phyloP scores from a whole-genome alignment of 2,888 invertebrate genomes.

The Rhyacophila evoluta region DNA sequence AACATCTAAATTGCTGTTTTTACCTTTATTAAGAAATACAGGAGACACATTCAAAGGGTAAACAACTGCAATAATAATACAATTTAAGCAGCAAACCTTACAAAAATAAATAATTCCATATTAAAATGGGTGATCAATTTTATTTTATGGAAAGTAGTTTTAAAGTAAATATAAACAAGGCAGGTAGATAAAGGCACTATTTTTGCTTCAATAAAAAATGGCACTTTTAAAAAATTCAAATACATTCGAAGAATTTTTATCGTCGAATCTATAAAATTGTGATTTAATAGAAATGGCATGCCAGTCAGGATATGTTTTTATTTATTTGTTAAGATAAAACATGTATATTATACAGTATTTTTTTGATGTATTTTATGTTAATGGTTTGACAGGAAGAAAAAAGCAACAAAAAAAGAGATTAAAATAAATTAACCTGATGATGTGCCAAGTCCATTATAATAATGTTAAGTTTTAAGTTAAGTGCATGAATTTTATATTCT shows the following conservation, averaged over 20 bases:
- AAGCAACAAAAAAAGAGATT: background rate
- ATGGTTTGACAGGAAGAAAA: too few species aligned
- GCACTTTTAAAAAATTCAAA: background rate
- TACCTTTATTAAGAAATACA: too few species aligned
- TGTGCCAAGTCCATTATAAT: background rate
- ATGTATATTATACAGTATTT: too few species aligned
- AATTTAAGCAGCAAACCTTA: background rate
- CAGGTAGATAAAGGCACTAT: background rate
- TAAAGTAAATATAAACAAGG: background rate
- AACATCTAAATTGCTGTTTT: too few species aligned
- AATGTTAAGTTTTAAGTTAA: background rate
- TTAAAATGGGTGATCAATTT: background rate
- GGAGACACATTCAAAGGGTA: background rate
- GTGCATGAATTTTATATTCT: background rate
- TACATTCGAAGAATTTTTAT: background rate
- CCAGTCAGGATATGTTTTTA: too few species aligned
- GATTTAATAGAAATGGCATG: background rate
- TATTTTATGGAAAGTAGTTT: too few species aligned
- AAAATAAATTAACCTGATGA: background rate
- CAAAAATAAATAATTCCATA: background rate
- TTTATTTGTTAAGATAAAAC: too few species aligned
- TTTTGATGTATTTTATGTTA: too few species aligned
- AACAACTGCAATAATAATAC: background rate
- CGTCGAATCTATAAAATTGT: background rate
- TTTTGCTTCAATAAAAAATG: constrained; percentile 6